A percentile compares a stretch with the other conserved stretches of the same genome.
Evolutionary conservation across 2,797 vertebrate species (phyloP).

Genomic region (Hypotaenidia philippensis): DNA sequence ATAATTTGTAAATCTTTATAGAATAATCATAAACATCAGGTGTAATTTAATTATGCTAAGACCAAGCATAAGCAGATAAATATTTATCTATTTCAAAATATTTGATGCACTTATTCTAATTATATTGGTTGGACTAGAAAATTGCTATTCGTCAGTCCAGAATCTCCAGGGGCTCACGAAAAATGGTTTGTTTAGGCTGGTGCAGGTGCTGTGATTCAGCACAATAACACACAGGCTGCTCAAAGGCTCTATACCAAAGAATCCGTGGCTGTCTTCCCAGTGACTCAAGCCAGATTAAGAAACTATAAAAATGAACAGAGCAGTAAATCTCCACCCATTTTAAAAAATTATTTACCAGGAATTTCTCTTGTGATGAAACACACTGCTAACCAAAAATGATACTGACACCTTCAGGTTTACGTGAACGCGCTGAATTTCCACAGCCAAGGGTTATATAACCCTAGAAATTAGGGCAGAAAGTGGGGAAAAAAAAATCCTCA

Average conservation of each 20-base stretch:
- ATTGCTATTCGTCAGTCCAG: not conserved
- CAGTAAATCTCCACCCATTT: conserved; percentile 23
- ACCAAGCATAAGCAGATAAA: not conserved
- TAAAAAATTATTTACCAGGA: conserved; percentile 13
- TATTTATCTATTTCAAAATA: not conserved
- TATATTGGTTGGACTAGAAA: not conserved
- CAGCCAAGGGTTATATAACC: not conserved
- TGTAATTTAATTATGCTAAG: conserved; percentile 18
- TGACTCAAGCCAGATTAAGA: conserved; percentile 32
- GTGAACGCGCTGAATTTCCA: not conserved
- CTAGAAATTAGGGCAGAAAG: not conserved
- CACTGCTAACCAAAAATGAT: not conserved
- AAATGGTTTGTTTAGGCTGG: conserved; percentile 22
- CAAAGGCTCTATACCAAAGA: conserved; percentile 16
- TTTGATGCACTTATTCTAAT: not conserved
- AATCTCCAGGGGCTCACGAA: not conserved
- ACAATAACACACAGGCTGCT: not conserved
- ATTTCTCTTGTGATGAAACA: conserved; percentile 23
- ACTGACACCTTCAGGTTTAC: not conserved
- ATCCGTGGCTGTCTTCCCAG: conserved; percentile 9
- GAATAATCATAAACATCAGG: conserved; percentile 18
- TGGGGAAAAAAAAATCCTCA: not conserved
- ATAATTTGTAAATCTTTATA: not conserved
- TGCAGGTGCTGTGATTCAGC: conserved; percentile 56
- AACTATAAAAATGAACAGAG: conserved; percentile 38